phyloP scores from a whole-genome alignment of 2,797 vertebrate genomes.

The Phalanger gymnotis region DNA sequence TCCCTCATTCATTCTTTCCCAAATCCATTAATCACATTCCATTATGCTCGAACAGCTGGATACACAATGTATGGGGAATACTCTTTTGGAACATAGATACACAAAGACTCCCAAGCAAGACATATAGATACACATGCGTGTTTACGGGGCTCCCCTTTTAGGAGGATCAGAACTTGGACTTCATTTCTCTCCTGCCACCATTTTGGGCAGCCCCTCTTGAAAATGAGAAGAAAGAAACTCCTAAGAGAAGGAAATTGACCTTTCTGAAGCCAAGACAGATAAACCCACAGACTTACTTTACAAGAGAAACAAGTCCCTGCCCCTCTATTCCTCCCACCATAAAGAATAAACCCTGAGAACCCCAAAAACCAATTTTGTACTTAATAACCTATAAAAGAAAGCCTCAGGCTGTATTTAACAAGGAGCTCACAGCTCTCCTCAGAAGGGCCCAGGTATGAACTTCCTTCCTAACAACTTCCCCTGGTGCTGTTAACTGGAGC shows the following conservation, averaged over 20 bases:
- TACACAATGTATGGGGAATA: background rate
- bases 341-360: constrained; percentile 66
- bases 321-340: constrained; percentile 9
- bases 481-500: background rate
- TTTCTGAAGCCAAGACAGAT: constrained; percentile 48
- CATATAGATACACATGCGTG: background rate
- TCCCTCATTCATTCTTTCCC: background rate
- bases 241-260: constrained; percentile 27
- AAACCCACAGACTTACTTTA: constrained; percentile 72
- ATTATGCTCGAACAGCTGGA: background rate
- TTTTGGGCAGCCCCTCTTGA: constrained; percentile 1
- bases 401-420: constrained; percentile 3
- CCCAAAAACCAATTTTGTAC: background rate
- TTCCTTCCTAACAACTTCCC: background rate
- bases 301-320: constrained; percentile 65
- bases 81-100: background rate
- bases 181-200: constrained; percentile 60
- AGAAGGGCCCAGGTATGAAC: background rate
- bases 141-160: constrained; percentile 37
- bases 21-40: background rate
- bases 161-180: constrained; percentile 23
- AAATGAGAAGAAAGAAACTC: constrained; percentile 62
- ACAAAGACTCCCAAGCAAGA: background rate
- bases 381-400: constrained; percentile 39
- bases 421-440: constrained; percentile 40